Conservation (phyloP, 1,140 invertebrate species). For the Ips nitidus region DNA sequence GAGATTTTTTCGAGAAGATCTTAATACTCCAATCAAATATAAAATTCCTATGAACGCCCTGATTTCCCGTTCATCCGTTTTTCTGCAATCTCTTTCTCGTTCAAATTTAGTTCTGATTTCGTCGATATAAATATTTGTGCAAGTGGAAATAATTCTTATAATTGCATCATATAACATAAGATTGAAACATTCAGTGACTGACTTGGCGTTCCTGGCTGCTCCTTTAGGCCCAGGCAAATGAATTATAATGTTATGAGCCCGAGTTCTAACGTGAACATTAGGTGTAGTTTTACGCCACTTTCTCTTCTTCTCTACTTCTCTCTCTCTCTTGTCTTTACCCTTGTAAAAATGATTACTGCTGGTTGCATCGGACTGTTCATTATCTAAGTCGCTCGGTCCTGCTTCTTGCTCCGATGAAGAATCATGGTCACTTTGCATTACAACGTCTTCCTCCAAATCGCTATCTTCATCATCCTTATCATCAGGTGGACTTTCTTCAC, state of each 20-base stretch:
- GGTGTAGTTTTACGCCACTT: slow-evolving; percentile 13
- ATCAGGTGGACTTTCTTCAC: slow-evolving; percentile 7
- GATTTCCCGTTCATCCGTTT: slow-evolving; percentile 26
- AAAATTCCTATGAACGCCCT: slow-evolving; percentile 21
- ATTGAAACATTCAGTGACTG: slow-evolving; percentile 16
- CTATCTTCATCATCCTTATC: neutral
- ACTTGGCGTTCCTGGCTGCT: slow-evolving; percentile 11
- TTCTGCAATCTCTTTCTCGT: slow-evolving; percentile 10
- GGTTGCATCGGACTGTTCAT: slow-evolving; percentile 4
- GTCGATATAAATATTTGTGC: slow-evolving; percentile 20
- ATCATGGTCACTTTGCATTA: slow-evolving; percentile 9
- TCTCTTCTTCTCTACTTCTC: no score
- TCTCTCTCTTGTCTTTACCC: slow-evolving; percentile 18
- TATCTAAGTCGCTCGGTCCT: neutral
- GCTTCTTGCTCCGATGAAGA: slow-evolving; percentile 12
- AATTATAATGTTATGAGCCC: slow-evolving; percentile 20
- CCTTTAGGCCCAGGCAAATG: slow-evolving; percentile 30
- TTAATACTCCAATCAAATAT: slow-evolving; percentile 20
- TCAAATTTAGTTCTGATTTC: slow-evolving; percentile 9
- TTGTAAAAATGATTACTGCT: slow-evolving; percentile 8
- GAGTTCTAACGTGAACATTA: slow-evolving; percentile 6
- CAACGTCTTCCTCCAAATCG: slow-evolving; percentile 2
- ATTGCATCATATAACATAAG: slow-evolving; percentile 11
- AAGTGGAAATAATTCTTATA: slow-evolving; percentile 15
- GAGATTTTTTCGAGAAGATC: slow-evolving; percentile 17